Percentiles rank a stretch among this genome's conserved stretches.
These are phyloP conservation scores for Athetis lepigone DNA, from an alignment of 2,888 invertebrate genomes.

Conservation along the genomic window DNA sequence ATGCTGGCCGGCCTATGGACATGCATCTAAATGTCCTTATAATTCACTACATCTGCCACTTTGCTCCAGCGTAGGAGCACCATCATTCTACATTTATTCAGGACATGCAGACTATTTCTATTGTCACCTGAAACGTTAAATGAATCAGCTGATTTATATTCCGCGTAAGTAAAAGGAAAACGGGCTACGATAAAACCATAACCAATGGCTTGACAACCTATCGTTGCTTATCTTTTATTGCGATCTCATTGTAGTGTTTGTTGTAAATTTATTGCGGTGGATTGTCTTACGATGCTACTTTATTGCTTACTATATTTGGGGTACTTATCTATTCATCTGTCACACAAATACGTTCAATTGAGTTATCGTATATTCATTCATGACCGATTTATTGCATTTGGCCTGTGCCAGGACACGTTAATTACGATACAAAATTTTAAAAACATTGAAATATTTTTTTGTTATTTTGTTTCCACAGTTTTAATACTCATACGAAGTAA, in stretches of 20 bases:
- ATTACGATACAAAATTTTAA: slow-evolving; percentile 24
- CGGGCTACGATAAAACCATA: slow-evolving; percentile 25
- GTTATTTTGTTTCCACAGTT: slow-evolving; percentile 4
- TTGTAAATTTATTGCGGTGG: slow-evolving; percentile 53
- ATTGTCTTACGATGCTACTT: slow-evolving; percentile 50
- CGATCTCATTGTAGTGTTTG: slow-evolving; percentile 53
- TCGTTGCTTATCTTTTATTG: slow-evolving; percentile 51
- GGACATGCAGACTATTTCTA: slow-evolving; percentile 36
- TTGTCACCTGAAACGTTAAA: slow-evolving; percentile 43
- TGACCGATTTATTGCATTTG: slow-evolving; percentile 43
- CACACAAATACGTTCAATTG: slow-evolving; percentile 33
- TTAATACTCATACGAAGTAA: neutral
- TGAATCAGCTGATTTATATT: slow-evolving; percentile 50
- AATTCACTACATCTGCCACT: slow-evolving; percentile 87
- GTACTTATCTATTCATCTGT: slow-evolving; percentile 53
- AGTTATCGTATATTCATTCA: slow-evolving; percentile 46
- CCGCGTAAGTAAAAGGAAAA: slow-evolving; percentile 50
- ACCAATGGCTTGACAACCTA: slow-evolving; percentile 25
- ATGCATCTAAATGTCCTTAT: slow-evolving; percentile 87
- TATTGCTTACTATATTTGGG: slow-evolving; percentile 56
- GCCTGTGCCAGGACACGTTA: slow-evolving; percentile 13
- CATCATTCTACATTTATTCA: slow-evolving; percentile 54
- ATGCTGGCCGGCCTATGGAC: slow-evolving; percentile 77
- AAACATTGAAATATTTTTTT: slow-evolving; percentile 11
- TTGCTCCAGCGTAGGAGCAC: slow-evolving; percentile 68